Percentiles rank a stretch among this genome's conserved stretches.
These are phyloP conservation scores for Trachops cirrhosus DNA, from an alignment of 2,797 vertebrate species.

Conservation along the genomic window DNA sequence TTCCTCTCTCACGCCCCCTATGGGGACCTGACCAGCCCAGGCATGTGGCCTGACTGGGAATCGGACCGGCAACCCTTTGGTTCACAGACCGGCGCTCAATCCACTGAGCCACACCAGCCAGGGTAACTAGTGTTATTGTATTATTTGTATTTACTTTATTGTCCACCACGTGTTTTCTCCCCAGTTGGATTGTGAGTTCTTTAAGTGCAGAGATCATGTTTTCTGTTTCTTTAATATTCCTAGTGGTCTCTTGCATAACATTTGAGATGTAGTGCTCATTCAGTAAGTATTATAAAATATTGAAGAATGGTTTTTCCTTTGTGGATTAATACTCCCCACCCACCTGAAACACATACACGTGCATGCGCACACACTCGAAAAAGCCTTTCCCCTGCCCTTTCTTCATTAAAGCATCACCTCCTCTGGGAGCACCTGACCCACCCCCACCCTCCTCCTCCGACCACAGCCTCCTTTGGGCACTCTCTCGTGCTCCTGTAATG, in stretches of 20 bases:
- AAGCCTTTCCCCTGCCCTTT: neutral
- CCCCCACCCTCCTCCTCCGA: neutral
- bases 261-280: neutral
- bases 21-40: too few species aligned
- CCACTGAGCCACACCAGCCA: too few species aligned
- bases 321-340: neutral
- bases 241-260: neutral
- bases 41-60: too few species aligned
- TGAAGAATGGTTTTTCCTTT: neutral
- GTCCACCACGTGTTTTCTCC: neutral
- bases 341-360: neutral
- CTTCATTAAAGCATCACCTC: neutral
- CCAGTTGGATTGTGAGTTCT: neutral
- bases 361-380: neutral
- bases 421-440: neutral
- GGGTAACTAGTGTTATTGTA: neutral
- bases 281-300: conserved; percentile 11
- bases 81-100: too few species aligned
- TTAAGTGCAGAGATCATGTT: neutral
- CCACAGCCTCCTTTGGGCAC: neutral
- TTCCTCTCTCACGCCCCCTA: too few species aligned
- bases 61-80: too few species aligned
- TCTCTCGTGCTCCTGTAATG: neutral
- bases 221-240: conserved; percentile 11
- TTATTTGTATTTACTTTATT: neutral